These are phyloP conservation scores for Rapana venosa DNA, from an alignment of 2,888 invertebrate genomes.

Conservation along the genomic window DNA sequence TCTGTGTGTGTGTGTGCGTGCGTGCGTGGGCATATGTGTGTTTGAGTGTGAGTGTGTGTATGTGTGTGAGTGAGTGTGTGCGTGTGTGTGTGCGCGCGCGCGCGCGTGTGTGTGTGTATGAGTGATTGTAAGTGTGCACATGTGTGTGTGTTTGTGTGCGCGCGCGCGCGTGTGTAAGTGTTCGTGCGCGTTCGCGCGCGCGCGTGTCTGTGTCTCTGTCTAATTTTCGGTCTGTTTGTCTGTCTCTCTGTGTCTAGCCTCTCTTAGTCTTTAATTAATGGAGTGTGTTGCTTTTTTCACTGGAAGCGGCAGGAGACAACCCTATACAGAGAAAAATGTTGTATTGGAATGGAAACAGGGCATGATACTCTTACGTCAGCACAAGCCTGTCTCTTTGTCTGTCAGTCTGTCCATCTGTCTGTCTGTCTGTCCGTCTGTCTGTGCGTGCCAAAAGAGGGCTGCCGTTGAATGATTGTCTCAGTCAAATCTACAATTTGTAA, in stretches of 20 bases:
- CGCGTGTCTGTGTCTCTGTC: not conserved
- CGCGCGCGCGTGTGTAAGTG: not conserved
- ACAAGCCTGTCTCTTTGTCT: too few relatives aligned
- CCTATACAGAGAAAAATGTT: too few relatives aligned
- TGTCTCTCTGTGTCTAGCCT: not conserved
- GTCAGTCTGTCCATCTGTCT: too few relatives aligned
- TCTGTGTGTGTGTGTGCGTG: not conserved
- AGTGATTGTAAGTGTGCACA: not conserved
- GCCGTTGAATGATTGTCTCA: too few relatives aligned
- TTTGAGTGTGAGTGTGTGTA: conserved; percentile 1
- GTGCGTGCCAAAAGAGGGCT: not conserved
- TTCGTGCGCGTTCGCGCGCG: not conserved
- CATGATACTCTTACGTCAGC: too few relatives aligned
- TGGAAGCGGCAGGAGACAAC: too few relatives aligned
- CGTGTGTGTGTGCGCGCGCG: not conserved
- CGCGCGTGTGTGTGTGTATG: not conserved
- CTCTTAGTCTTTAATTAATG: too few relatives aligned
- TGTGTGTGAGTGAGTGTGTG: conserved; percentile 2
- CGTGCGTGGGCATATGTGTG: not conserved
- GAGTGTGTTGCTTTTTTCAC: too few relatives aligned
- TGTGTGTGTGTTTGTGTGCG: not conserved
- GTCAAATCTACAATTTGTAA: too few relatives aligned
- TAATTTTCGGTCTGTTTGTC: not conserved
- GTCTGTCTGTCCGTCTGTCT: not conserved
- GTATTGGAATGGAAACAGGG: too few relatives aligned